Base-by-base conservation (phyloP, 1,140 invertebrate species). In the Chymomyza costata region DNA sequence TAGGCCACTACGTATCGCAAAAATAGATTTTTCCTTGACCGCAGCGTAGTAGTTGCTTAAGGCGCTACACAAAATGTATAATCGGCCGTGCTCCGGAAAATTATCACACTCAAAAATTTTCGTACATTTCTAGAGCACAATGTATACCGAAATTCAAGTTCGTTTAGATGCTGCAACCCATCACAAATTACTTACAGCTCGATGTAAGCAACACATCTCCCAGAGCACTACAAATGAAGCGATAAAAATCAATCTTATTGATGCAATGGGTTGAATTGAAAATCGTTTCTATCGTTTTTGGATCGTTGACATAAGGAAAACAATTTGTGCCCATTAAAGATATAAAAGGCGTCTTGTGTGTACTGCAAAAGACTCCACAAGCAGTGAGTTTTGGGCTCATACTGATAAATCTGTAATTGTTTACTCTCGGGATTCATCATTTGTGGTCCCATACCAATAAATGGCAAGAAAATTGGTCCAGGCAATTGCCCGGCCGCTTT, bases 241-340 rank as follows among this genome's bases (percentile, higher is more conserved):
- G 25, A 35, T 61, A 61, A 17, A 61, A 32, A 16, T 54, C 50
- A 2, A 50, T 46, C 47, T 61, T 61, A 19, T 61, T 61, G 2
- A 46, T 55, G 30, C 58, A 61, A n/a, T 44, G 16, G 6, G 58
- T 13, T 19, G 58, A 61, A 30, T 54, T 61, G 32, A 61, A 55
- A 25, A 61, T 25, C 7, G 40, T 50, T 46, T 61, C 58, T 17
- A 61, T 32, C 38, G 58, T 55, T 45, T 61, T 47, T 21, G 58
- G 58, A 45, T 61, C 58, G 51, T 48, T 54, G 21, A 53, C 46
- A 18, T 54, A 54, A 7, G 55, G 40, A 25, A 61, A 49, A 15
- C 50, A 55, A 39, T 54, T 49, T 15, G 35, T 54, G n/a, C 58
- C 58, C 58, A 61, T 55, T 51, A 50, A 61, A n/a, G 58, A 49